Base-by-base conservation (phyloP, 2,113 vertebrate species). In the Sisor rabdophorus region DNA sequence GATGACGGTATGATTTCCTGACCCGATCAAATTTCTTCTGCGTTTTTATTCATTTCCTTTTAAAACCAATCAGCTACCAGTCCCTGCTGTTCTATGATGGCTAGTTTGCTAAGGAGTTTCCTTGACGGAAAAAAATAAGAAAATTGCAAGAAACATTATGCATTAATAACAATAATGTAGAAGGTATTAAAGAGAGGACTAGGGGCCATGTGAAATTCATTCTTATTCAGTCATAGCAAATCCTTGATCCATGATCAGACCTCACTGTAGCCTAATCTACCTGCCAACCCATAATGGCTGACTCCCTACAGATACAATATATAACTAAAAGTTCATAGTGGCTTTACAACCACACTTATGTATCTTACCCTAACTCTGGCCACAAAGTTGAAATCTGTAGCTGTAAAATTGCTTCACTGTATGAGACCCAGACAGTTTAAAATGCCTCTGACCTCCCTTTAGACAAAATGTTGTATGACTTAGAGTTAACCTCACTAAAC, bases 191-290 rank as follows among this genome's bases (percentile, higher is more conserved):
- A 44, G 8, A 44, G 9, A 44, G 40, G 40, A 44, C 84, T 80
- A 82, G 75, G 65, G 79, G 85, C 76, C 48, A 76, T 64, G 68
- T 75, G 73, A 83, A 83, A 83, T 88, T 82, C 85, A 86, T 89
- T 87, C 83, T 84, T 83, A 81, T 83, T 81, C 73, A 82, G 87
- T 85, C 81, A 82, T 77, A 53, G 84, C 76, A 75, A 81, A 71
- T 70, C 77, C 80, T 65, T 87, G 88, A 89, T 87, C 89, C 87
- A 85, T 89, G 84, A 88, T 88, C 82, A 85, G 86, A 85, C 84
- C 82, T 80, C 75, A 71, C 84, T 78, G 80, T 85, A 47, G 72
- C 40, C 67, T 63, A 63, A 73, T 50, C 69, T n/a, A 9, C 36
- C 47, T 70, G 48, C 26, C 36, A 75, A 11, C 55, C 24, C 36